Evolutionary conservation across 2,113 vertebrate species (phyloP).

Genomic region (Oxygymnocypris stewartii): DNA sequence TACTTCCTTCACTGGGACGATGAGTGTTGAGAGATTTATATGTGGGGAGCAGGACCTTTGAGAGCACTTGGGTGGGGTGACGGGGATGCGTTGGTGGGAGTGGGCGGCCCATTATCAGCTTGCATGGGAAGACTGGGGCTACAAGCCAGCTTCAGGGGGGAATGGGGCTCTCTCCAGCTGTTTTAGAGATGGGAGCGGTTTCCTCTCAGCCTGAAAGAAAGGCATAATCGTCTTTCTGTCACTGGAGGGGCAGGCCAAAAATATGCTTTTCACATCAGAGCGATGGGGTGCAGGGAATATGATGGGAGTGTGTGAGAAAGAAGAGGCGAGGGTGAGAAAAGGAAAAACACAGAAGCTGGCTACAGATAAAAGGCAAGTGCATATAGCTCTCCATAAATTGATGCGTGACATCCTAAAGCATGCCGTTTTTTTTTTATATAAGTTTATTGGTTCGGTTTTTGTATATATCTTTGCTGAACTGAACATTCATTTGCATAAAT

Average conservation of each 20-base stretch:
- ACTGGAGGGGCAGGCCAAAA: constrained; percentile 47
- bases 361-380: constrained; percentile 38
- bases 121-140: constrained; percentile 32
- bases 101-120: constrained; percentile 29
- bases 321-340: neutral
- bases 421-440: constrained; percentile 8
- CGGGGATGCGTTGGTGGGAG: constrained; percentile 30
- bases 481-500: constrained; percentile 1
- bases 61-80: constrained; percentile 29
- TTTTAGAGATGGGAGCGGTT: constrained; percentile 46
- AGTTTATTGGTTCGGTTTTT: neutral
- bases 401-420: constrained; percentile 33
- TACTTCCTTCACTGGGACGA: constrained; percentile 33
- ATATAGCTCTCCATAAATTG: constrained; percentile 24
- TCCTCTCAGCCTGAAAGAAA: constrained; percentile 42
- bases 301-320: constrained; percentile 33
- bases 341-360: constrained; percentile 38
- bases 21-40: constrained; percentile 43
- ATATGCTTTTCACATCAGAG: constrained; percentile 59
- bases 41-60: constrained; percentile 18
- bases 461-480: neutral
- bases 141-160: constrained; percentile 2
- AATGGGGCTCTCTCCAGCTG: constrained; percentile 39
- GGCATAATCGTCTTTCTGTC: constrained; percentile 48
- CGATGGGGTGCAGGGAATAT: constrained; percentile 10